These are phyloP conservation scores for Jaculus jaculus DNA, from an alignment of 2,113 vertebrate genomes.

Conservation along the genomic window DNA sequence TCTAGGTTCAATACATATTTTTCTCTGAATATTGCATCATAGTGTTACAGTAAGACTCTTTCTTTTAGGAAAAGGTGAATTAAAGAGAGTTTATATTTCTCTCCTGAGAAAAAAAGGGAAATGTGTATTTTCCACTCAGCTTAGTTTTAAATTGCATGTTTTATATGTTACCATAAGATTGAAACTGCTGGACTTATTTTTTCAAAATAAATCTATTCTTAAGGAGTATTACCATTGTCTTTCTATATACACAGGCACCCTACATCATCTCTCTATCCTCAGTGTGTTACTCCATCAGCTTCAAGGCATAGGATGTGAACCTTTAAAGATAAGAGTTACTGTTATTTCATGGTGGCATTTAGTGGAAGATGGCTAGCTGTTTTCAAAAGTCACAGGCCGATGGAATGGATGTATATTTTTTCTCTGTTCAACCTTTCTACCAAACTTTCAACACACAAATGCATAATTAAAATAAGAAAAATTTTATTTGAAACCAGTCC, in stretches of 20 bases:
- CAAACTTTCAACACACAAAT: not conserved
- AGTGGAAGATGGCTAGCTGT: not conserved
- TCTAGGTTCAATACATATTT: not conserved
- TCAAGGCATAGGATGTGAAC: not conserved
- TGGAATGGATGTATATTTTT: not conserved
- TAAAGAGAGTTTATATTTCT: not conserved
- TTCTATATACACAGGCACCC: not conserved
- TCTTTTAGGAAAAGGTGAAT: slow-evolving; percentile 8
- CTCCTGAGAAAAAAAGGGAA: not conserved
- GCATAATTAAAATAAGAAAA: not conserved
- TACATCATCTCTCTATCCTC: not conserved
- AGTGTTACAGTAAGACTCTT: not conserved
- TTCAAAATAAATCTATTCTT: slow-evolving; percentile 19
- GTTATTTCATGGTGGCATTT: slow-evolving; percentile 9
- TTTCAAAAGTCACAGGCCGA: not conserved
- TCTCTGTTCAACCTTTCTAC: too few relatives aligned
- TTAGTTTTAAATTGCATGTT: slow-evolving; percentile 38
- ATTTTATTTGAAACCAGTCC: not conserved
- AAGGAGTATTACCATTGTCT: not conserved
- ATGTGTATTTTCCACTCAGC: not conserved
- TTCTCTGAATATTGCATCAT: not conserved
- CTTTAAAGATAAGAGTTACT: slow-evolving; percentile 21
- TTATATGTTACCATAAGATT: slow-evolving; percentile 3
- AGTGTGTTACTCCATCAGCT: not conserved
- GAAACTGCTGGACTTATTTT: not conserved